Evolutionary conservation across 2,113 vertebrate genomes (phyloP).

Genomic region (Percina caprodes): DNA sequence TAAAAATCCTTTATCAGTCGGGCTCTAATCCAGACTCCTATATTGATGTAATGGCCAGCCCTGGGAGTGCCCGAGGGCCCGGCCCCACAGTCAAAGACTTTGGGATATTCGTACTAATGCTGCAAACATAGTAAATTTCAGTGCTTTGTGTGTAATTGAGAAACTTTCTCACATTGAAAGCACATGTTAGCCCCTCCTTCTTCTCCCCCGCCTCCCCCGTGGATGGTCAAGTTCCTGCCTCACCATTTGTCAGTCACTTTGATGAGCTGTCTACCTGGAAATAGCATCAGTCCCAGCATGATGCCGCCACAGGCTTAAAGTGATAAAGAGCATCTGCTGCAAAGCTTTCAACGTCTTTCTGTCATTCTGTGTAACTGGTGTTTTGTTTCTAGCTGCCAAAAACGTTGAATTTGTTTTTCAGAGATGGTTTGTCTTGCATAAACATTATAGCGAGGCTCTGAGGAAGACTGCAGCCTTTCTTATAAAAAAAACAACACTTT

Average conservation of each 20-base stretch:
- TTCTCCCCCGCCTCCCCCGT: no score
- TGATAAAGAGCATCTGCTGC: not conserved
- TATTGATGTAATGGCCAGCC: no score
- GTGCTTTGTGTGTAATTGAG: not conserved
- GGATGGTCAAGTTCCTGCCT: not conserved
- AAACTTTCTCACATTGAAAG: not conserved
- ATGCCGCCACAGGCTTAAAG: not conserved
- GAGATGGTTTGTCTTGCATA: not conserved
- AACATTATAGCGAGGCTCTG: not conserved
- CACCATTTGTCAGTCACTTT: not conserved
- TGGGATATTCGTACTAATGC: not conserved
- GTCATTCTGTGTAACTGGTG: not conserved
- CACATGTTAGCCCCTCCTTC: not conserved
- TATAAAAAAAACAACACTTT: not conserved
- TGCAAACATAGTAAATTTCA: not conserved
- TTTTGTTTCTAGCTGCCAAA: no score
- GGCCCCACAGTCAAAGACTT: not conserved
- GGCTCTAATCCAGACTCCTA: no score
- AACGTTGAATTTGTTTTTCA: not conserved
- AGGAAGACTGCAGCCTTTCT: not conserved
- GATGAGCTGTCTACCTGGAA: slow-evolving; percentile 3
- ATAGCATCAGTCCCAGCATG: not conserved
- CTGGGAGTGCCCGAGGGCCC: no score
- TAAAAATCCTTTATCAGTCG: no score
- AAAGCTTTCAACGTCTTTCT: not conserved